Evolutionary conservation across 2,113 vertebrate species (phyloP).

Genomic region (Gorsachius goisagi): DNA sequence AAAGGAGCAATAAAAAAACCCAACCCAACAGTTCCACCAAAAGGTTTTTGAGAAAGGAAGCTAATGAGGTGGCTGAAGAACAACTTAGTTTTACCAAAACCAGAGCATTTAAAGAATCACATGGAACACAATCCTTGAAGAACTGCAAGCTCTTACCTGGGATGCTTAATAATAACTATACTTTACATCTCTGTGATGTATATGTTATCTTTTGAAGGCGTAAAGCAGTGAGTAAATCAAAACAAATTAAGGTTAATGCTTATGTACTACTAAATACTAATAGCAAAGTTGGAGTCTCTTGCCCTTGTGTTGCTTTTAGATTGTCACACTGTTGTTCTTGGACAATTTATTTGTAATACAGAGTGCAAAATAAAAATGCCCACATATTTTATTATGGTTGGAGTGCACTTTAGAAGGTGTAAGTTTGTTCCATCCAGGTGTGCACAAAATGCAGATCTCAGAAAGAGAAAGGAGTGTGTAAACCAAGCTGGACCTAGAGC

Average conservation of each 20-base stretch:
- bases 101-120: neutral
- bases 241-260: neutral
- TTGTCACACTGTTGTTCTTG: neutral
- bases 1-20: neutral
- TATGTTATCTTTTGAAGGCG: neutral
- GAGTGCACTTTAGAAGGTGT: neutral
- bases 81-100: neutral
- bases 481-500: conserved; percentile 44
- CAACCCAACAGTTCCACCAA: neutral
- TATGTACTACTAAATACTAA: neutral
- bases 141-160: neutral
- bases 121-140: neutral
- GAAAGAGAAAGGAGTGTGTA: neutral
- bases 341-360: neutral
- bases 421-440: neutral
- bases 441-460: fast-evolving
- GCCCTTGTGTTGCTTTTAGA: neutral
- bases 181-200: neutral
- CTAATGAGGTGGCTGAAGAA: neutral
- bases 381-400: neutral
- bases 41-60: neutral
- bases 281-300: neutral
- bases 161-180: neutral
- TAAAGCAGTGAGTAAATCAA: neutral
- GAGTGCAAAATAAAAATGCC: neutral